A percentile compares a stretch with the other conserved stretches of the same genome.
Conservation (phyloP, 2,797 vertebrate genomes). For the Pipistrellus nathusii region DNA sequence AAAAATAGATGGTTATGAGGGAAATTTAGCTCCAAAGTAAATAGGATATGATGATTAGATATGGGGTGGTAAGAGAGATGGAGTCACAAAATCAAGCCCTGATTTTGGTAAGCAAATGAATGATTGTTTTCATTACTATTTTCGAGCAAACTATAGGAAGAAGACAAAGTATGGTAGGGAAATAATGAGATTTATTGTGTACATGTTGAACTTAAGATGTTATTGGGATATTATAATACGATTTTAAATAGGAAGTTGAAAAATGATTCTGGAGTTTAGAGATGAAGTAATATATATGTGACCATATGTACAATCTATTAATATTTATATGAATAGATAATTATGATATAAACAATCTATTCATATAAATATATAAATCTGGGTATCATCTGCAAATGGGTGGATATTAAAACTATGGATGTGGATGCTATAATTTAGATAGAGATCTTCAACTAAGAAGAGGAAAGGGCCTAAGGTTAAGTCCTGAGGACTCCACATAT, state of each 20-base stretch:
- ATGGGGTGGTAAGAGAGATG: not conserved
- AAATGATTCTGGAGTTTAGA: not conserved
- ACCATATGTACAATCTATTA: too few species aligned
- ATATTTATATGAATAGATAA: too few species aligned
- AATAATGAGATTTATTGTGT: not conserved
- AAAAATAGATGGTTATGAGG: not conserved
- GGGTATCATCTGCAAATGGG: not conserved
- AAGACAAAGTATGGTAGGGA: not conserved
- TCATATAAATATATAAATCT: not conserved
- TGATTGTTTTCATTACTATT: not conserved
- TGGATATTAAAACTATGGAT: not conserved
- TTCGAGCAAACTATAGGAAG: not conserved
- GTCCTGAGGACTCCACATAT: not conserved
- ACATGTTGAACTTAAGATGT: not conserved
- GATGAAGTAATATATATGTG: not conserved
- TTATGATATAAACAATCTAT: too few species aligned
- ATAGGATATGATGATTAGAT: not conserved
- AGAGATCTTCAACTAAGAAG: not conserved
- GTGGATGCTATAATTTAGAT: not conserved
- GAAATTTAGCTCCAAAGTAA: not conserved
- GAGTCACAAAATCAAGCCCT: not conserved
- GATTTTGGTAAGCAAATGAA: not conserved
- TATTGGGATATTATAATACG: not conserved
- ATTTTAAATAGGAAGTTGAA: not conserved
- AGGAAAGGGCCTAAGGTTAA: not conserved